Percentiles rank a stretch among this genome's conserved stretches.
These are phyloP conservation scores for Periophthalmodon schlosseri DNA, from an alignment of 2,113 vertebrate genomes.

Conservation along the genomic window DNA sequence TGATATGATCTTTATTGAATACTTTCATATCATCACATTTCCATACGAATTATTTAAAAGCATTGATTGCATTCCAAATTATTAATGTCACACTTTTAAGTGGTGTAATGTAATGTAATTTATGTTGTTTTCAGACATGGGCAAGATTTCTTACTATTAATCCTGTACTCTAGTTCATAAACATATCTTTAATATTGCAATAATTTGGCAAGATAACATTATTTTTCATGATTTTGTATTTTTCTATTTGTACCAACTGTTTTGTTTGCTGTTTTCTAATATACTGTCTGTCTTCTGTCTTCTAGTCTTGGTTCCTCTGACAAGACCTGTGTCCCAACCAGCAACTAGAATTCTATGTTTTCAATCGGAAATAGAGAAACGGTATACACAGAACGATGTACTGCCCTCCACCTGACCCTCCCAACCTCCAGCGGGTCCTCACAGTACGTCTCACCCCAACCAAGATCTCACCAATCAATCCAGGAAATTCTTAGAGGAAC, in stretches of 20 bases:
- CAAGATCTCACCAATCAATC: conserved; percentile 49
- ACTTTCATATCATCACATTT: too few species aligned
- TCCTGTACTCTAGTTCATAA: too few species aligned
- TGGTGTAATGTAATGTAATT: too few species aligned
- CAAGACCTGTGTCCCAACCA: conserved; percentile 83
- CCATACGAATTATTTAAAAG: too few species aligned
- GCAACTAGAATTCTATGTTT: conserved; percentile 78
- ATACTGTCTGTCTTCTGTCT: conserved; percentile 23
- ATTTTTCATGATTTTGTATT: neutral
- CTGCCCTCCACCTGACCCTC: conserved; percentile 56
- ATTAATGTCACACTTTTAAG: too few species aligned
- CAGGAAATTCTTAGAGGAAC: conserved; percentile 67
- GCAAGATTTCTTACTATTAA: too few species aligned
- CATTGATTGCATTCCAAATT: too few species aligned
- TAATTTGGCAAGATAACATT: neutral
- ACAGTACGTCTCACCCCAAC: conserved; percentile 54
- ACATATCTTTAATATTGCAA: neutral
- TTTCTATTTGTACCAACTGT: neutral
- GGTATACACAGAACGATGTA: conserved; percentile 57
- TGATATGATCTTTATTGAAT: too few species aligned
- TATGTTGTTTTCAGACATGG: too few species aligned
- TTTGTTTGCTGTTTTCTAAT: neutral
- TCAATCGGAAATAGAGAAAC: conserved; percentile 77
- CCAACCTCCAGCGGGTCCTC: conserved; percentile 57
- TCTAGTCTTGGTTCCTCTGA: conserved; percentile 96